These are phyloP conservation scores for Dendrolimus pini DNA, from an alignment of 2,888 invertebrate genomes.

Conservation along the genomic window DNA sequence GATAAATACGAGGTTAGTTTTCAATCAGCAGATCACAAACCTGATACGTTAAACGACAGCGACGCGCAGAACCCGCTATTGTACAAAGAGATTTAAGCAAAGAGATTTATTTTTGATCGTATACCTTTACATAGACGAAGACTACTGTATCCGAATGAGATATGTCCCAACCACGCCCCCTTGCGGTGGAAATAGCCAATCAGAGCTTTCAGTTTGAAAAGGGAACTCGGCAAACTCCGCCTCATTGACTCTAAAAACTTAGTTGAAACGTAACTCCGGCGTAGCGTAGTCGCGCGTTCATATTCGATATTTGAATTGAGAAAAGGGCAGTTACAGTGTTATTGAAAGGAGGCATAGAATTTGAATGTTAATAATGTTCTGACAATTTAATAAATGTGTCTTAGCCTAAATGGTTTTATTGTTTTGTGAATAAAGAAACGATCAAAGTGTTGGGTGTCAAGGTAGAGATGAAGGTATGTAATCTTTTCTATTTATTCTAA, in stretches of 20 bases:
- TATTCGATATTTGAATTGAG: slow-evolving; percentile 1
- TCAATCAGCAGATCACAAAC: neutral
- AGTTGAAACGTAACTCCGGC: slow-evolving; percentile 33
- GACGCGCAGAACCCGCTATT: slow-evolving; percentile 8
- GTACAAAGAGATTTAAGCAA: slow-evolving; percentile 1
- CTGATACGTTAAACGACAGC: neutral
- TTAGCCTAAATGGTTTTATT: slow-evolving; percentile 31
- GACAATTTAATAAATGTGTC: slow-evolving; percentile 8
- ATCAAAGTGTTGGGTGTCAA: slow-evolving; percentile 58
- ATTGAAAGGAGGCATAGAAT: neutral
- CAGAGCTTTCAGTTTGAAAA: slow-evolving; percentile 7
- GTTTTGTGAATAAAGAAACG: slow-evolving; percentile 34
- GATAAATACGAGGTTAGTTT: neutral
- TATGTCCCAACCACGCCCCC: slow-evolving; percentile 1
- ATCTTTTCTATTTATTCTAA: no score
- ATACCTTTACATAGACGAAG: slow-evolving; percentile 33
- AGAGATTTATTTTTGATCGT: slow-evolving; percentile 22
- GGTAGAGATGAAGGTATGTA: slow-evolving; percentile 62
- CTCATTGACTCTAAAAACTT: slow-evolving; percentile 26
- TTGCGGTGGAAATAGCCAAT: slow-evolving; percentile 28
- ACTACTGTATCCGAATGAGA: slow-evolving; percentile 7
- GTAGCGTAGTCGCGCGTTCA: slow-evolving; percentile 11
- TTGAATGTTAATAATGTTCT: neutral
- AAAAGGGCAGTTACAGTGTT: slow-evolving; percentile 1
- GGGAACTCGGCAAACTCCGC: slow-evolving; percentile 28